A percentile compares a stretch with the other conserved stretches of the same genome.
These are phyloP conservation scores for Pelochelys cantorii DNA, from an alignment of 2,797 vertebrate species.

Conservation along the genomic window DNA sequence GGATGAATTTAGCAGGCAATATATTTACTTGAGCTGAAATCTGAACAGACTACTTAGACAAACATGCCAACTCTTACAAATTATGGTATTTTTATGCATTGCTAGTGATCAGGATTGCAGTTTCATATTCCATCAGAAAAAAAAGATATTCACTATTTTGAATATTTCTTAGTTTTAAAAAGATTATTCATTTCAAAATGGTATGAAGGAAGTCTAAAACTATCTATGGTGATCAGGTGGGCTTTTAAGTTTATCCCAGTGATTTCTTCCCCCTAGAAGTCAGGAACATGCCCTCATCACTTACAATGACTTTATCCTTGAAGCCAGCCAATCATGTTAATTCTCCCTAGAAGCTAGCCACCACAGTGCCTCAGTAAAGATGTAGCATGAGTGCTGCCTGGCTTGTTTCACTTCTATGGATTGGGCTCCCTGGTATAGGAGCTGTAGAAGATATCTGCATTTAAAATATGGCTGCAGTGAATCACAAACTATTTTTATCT, in stretches of 20 bases:
- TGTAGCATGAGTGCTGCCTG: not conserved
- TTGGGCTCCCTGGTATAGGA: not conserved
- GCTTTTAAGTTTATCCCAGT: not conserved
- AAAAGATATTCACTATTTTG: not conserved
- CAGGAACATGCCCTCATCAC: not conserved
- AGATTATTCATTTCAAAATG: not conserved
- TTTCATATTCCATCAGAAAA: not conserved
- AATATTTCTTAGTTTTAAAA: not conserved
- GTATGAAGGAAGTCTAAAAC: not conserved
- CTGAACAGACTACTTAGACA: not conserved
- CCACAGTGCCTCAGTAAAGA: not conserved
- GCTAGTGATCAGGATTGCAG: not conserved
- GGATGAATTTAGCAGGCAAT: not conserved
- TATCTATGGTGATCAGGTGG: no score
- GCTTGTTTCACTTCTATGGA: not conserved
- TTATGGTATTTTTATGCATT: not conserved
- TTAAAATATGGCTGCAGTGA: not conserved
- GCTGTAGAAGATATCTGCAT: not conserved
- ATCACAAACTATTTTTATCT: not conserved
- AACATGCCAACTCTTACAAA: not conserved
- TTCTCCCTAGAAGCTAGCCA: not conserved
- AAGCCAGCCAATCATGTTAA: not conserved
- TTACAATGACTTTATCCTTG: no score
- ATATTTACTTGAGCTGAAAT: not conserved
- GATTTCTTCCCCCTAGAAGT: not conserved